These are phyloP conservation scores for Chironomus striatipennis DNA, from an alignment of 1,140 invertebrate species.

Conservation along the genomic window DNA sequence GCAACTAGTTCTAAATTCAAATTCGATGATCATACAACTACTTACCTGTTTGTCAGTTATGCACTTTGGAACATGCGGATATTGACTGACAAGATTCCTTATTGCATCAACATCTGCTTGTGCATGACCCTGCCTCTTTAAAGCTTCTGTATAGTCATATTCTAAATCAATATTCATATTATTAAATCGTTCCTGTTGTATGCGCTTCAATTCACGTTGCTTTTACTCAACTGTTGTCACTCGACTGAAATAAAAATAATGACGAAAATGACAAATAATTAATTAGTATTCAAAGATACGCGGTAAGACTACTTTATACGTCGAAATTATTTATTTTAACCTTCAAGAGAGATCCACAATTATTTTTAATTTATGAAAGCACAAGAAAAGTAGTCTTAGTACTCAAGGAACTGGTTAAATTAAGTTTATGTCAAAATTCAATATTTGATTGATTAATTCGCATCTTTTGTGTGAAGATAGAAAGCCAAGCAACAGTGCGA, in stretches of 20 bases:
- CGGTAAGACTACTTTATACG: background rate
- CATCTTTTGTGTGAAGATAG: too few relatives aligned
- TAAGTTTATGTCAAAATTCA: too few relatives aligned
- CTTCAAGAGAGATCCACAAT: background rate
- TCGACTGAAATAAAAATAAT: background rate
- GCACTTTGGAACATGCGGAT: constrained; percentile 38
- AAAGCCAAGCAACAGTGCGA: too few relatives aligned
- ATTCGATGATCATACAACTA: too few relatives aligned
- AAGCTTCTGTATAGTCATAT: constrained; percentile 24
- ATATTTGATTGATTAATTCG: too few relatives aligned
- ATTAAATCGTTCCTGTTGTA: background rate
- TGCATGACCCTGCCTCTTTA: constrained; percentile 4
- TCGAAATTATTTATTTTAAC: background rate
- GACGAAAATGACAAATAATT: background rate
- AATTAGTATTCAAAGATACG: background rate
- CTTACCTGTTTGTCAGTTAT: constrained; percentile 40
- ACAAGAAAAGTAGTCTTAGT: too few relatives aligned
- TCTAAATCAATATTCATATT: constrained; percentile 25
- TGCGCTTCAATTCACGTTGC: background rate
- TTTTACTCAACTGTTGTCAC: background rate
- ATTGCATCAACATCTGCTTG: constrained; percentile 18
- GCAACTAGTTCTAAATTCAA: too few relatives aligned
- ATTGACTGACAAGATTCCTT: background rate
- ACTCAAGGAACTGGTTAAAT: too few relatives aligned
- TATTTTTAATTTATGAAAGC: too few relatives aligned